Percentiles rank a stretch among this genome's conserved stretches.
Evolutionary conservation across 2,113 vertebrate species (phyloP).

Genomic region (Morone saxatilis): DNA sequence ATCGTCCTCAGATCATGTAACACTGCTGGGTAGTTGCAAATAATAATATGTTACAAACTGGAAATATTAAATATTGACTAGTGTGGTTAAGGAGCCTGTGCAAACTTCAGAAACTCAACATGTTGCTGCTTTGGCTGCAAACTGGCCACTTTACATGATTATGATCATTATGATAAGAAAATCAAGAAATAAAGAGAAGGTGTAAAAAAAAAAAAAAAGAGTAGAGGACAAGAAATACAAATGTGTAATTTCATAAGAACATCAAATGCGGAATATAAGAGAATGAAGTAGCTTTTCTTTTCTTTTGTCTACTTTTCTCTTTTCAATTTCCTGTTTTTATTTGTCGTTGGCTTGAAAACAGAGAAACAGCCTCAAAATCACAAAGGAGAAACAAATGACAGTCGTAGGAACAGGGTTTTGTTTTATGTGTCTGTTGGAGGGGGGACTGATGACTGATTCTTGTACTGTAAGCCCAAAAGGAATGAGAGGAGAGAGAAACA

Average conservation of each 20-base stretch:
- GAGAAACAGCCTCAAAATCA: slow-evolving; percentile 28
- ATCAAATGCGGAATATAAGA: background rate
- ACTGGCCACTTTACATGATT: background rate
- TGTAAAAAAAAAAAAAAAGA: background rate
- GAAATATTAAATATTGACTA: background rate
- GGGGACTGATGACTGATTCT: slow-evolving; percentile 4
- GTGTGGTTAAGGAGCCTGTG: background rate
- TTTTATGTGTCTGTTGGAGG: slow-evolving; percentile 25
- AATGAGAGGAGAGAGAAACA: slow-evolving; percentile 17
- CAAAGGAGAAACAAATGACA: slow-evolving; percentile 45
- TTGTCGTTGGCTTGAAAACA: slow-evolving; percentile 29
- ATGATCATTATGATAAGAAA: background rate
- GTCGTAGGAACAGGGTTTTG: slow-evolving; percentile 17
- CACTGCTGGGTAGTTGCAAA: background rate
- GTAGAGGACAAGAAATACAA: background rate
- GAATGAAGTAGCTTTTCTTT: background rate
- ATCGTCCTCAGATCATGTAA: background rate
- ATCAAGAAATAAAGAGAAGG: background rate
- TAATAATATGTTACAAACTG: slow-evolving; percentile 21
- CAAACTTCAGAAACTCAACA: background rate
- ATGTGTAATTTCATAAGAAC: background rate
- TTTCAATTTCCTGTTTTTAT: slow-evolving; percentile 9
- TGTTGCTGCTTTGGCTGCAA: background rate
- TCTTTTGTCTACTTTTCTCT: slow-evolving; percentile 3
- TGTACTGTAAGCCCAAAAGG: slow-evolving; percentile 23